Conservation (phyloP, 2,888 invertebrate species). For the Pelosia muscerda region DNA sequence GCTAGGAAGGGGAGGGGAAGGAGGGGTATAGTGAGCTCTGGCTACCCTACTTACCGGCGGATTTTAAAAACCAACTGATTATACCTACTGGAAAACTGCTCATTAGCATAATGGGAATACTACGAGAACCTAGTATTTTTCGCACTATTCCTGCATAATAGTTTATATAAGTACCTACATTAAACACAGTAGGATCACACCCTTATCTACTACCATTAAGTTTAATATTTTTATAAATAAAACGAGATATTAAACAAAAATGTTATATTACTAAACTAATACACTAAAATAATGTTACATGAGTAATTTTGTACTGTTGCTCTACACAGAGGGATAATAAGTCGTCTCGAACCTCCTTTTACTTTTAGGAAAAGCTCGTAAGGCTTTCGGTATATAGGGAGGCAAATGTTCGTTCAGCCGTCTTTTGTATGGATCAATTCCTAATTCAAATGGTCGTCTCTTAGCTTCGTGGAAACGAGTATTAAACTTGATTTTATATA, state of each 20-base stretch:
- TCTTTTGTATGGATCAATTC: conserved; percentile 87
- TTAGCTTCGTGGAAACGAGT: conserved; percentile 90
- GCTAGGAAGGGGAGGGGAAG: too few relatives aligned
- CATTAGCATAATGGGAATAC: too few relatives aligned
- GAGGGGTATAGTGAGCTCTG: too few relatives aligned
- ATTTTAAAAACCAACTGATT: too few relatives aligned
- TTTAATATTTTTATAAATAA: neutral
- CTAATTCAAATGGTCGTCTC: conserved; percentile 90
- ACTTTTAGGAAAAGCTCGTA: conserved; percentile 88
- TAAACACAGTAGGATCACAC: too few relatives aligned
- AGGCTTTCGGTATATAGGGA: conserved; percentile 89
- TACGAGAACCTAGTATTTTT: too few relatives aligned
- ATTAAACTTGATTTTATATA: conserved; percentile 91
- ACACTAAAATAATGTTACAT: conserved; percentile 16
- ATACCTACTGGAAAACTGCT: too few relatives aligned
- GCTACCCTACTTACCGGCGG: too few relatives aligned
- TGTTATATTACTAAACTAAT: conserved; percentile 14
- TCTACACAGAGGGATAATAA: conserved; percentile 87
- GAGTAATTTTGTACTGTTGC: neutral
- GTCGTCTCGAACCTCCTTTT: conserved; percentile 89
- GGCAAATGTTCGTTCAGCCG: conserved; percentile 89
- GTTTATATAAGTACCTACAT: too few relatives aligned
- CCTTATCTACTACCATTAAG: too few relatives aligned
- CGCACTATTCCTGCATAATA: too few relatives aligned
- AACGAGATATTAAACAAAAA: neutral